Conservation (phyloP, 2,113 vertebrate species). For the Urocynchramus pylzowi region DNA sequence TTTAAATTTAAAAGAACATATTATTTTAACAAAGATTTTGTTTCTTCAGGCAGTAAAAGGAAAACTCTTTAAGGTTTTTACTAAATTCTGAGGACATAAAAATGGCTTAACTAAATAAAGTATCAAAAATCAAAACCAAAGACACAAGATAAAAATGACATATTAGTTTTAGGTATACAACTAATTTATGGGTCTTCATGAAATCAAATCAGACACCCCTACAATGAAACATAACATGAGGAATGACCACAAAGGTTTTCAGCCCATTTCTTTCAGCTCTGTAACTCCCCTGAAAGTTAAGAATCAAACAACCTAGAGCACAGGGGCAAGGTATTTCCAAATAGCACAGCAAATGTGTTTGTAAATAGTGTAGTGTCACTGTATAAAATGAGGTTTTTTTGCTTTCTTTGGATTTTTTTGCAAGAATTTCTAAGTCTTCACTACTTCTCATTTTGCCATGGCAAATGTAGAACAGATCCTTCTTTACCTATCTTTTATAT, state of each 20-base stretch:
- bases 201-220: background rate
- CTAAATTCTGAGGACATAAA: background rate
- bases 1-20: slow-evolving; percentile 16
- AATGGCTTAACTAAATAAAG: background rate
- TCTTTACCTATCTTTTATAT: background rate
- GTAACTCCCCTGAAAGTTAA: background rate
- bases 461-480: background rate
- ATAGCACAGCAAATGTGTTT: background rate
- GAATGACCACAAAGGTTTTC: background rate
- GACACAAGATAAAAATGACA: background rate
- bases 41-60: background rate
- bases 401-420: background rate
- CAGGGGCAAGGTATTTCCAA: background rate
- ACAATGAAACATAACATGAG: background rate
- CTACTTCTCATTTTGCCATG: background rate
- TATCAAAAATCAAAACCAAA: background rate
- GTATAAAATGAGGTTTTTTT: background rate
- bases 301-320: background rate
- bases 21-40: slow-evolving; percentile 6
- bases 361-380: background rate
- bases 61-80: background rate
- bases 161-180: background rate
- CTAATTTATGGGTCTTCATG: background rate
- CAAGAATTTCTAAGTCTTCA: background rate
- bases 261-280: background rate